phyloP scores from a whole-genome alignment of 2,888 invertebrate genomes.

The Aleiodes testaceus region DNA sequence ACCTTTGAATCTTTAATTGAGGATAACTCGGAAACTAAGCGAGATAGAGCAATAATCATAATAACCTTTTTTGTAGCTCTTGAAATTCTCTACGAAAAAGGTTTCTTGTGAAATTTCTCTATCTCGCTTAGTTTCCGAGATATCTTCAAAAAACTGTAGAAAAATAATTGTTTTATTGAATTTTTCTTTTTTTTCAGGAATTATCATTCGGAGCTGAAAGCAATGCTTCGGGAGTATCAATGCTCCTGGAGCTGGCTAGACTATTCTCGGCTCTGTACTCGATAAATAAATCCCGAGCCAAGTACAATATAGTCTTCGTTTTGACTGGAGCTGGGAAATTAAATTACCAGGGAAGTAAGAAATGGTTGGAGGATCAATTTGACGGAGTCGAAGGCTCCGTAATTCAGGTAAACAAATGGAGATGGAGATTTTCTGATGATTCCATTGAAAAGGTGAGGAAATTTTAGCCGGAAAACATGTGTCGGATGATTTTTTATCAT shows the following conservation, averaged over 20 bases:
- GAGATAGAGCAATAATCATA: no score
- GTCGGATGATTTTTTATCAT: no score
- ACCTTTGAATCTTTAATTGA: no score
- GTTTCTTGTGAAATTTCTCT: no score
- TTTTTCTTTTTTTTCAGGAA: conserved; percentile 77
- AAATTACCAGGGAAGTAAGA: conserved; percentile 96
- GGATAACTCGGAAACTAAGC: not conserved
- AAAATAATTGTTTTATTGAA: not conserved
- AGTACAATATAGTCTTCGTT: conserved; percentile 88
- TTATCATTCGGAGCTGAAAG: conserved; percentile 92
- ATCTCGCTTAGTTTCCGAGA: no score
- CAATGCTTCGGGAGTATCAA: conserved; percentile 92
- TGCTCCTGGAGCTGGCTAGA: conserved; percentile 89
- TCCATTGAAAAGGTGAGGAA: no score
- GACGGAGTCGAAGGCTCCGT: conserved; percentile 84
- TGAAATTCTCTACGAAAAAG: no score
- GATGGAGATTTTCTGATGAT: no score
- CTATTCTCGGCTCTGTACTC: conserved; percentile 91
- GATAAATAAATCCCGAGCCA: conserved; percentile 81
- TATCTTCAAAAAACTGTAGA: not conserved
- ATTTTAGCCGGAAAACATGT: no score
- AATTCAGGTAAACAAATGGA: conserved; percentile 84
- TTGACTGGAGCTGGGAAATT: conserved; percentile 92
- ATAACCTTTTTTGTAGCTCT: no score
- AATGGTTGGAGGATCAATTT: conserved; percentile 94